A percentile compares a stretch with the other conserved stretches of the same genome.
Evolutionary conservation across 2,888 invertebrate species (phyloP).

Genomic region (Apotomis turbidana): DNA sequence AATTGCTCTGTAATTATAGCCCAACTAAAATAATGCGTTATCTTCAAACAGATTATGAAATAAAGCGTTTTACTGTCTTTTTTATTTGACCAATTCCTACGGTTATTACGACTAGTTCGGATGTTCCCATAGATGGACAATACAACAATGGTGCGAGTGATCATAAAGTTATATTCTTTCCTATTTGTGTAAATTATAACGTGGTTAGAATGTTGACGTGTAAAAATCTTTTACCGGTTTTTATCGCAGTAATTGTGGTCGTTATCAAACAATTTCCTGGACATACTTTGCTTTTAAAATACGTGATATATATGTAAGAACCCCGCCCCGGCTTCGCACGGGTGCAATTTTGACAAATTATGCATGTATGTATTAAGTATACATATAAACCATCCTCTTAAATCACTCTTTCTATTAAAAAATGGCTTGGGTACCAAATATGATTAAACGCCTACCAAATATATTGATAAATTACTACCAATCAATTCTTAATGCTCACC

Average conservation of each 20-base stretch:
- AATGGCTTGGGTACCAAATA: too few relatives aligned
- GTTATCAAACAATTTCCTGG: constrained; percentile 1
- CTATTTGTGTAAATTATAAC: constrained; percentile 4
- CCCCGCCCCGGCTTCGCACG: too few relatives aligned
- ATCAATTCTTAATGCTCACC: too few relatives aligned
- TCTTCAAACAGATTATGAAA: constrained; percentile 11
- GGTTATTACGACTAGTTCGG: constrained; percentile 2
- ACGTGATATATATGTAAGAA: too few relatives aligned
- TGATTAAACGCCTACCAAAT: too few relatives aligned
- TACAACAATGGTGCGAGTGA: constrained; percentile 23
- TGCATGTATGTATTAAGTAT: too few relatives aligned
- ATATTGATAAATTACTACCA: too few relatives aligned
- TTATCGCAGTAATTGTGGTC: constrained; percentile 1
- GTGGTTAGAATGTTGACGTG: constrained; percentile 1
- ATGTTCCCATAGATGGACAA: constrained; percentile 26
- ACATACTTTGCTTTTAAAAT: too few relatives aligned
- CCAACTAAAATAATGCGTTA: not conserved
- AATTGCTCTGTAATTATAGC: not conserved
- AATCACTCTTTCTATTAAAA: too few relatives aligned
- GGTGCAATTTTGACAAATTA: too few relatives aligned
- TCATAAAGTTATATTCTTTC: constrained; percentile 1
- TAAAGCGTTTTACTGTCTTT: constrained; percentile 13
- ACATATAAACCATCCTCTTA: too few relatives aligned
- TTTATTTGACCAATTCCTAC: not conserved
- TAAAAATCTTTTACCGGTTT: not conserved